Percentiles rank a stretch among this genome's conserved stretches.
These are phyloP conservation scores for Dufourea novaeangliae DNA, from an alignment of 1,140 invertebrate genomes.

Conservation along the genomic window DNA sequence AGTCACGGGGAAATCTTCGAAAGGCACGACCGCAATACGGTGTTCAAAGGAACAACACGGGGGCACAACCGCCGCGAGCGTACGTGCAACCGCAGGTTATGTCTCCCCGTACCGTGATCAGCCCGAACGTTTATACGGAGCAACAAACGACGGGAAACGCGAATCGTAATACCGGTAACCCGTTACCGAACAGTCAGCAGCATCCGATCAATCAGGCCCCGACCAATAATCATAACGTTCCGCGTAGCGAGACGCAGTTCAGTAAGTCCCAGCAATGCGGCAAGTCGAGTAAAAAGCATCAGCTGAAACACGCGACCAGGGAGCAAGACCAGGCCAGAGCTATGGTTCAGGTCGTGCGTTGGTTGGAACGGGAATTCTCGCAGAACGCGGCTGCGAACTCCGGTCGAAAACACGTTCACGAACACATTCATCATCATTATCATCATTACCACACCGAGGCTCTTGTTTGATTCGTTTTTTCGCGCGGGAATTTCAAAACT, in stretches of 20 bases:
- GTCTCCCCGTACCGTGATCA: constrained; percentile 53
- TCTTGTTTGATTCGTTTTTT: constrained; percentile 68
- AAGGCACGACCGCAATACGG: constrained; percentile 63
- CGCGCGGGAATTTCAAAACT: constrained; percentile 28
- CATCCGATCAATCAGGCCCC: constrained; percentile 50
- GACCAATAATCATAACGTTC: constrained; percentile 65
- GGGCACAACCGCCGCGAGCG: constrained; percentile 57
- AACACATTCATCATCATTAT: constrained; percentile 92
- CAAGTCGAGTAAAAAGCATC: constrained; percentile 81
- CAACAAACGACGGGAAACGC: constrained; percentile 15
- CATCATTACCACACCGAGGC: constrained; percentile 86
- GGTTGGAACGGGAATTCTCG: constrained; percentile 83
- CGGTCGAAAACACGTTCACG: constrained; percentile 86
- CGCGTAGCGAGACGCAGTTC: constrained; percentile 68
- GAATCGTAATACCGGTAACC: constrained; percentile 35
- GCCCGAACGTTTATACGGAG: constrained; percentile 34
- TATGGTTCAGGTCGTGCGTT: constrained; percentile 86
- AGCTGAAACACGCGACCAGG: constrained; percentile 85
- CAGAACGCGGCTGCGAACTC: constrained; percentile 72
- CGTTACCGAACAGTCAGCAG: constrained; percentile 55
- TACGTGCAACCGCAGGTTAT: constrained; percentile 65
- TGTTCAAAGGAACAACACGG: constrained; percentile 44
- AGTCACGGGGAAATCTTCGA: constrained; percentile 65
- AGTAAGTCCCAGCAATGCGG: constrained; percentile 67
- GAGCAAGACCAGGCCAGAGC: constrained; percentile 87